Base-by-base conservation (phyloP, 1,140 invertebrate species). In the Cyclina sinensis region DNA sequence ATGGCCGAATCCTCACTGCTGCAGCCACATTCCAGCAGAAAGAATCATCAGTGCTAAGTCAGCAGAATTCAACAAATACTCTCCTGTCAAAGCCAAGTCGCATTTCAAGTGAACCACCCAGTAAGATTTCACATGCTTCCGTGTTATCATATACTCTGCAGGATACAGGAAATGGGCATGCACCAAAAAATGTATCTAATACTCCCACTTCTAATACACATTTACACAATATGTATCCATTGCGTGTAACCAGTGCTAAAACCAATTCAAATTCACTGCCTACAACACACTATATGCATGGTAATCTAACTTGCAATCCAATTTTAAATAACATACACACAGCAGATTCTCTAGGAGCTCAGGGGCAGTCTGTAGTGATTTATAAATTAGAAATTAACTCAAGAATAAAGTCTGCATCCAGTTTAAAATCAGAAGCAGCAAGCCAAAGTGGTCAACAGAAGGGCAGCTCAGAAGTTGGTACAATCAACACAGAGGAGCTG, bases 91-190 rank as follows among this genome's bases (percentile, higher is more conserved):
- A 68, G 27, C 70, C 48, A n/a, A 86, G 57, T 39, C 30, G 85
- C 18, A 54, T 87, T 21, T 62, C 85, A 24, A 87, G 85, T 70
- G 85, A 87, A 27, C 85, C 85, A 48, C 57, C 74, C 18, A 79
- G 85, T 87, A 87, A 87, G 85, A 43, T 39, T 37, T 78, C 73
- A 62, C 51, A 74, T 27, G 30, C 32, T 57, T 76, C 84, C 32
- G 12, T 51, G 27, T 27, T 86, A 35, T 86, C 84, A 54, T 30
- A 86, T 32, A 46, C 70, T 9, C 21, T 62, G 70, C 59, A 48
- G 27, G 81, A 62, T 62, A 12, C 37, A 59, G 83, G 57, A 35
- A 39, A 54, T 81, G 79, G 79, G 9, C 35, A 27, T 43, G 79
- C 54, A 46, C 74, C 39, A 27, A 78, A 51, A 27, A 30, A 35